Base-by-base conservation (phyloP, 2,113 vertebrate species). In the Atrichornis clamosus region DNA sequence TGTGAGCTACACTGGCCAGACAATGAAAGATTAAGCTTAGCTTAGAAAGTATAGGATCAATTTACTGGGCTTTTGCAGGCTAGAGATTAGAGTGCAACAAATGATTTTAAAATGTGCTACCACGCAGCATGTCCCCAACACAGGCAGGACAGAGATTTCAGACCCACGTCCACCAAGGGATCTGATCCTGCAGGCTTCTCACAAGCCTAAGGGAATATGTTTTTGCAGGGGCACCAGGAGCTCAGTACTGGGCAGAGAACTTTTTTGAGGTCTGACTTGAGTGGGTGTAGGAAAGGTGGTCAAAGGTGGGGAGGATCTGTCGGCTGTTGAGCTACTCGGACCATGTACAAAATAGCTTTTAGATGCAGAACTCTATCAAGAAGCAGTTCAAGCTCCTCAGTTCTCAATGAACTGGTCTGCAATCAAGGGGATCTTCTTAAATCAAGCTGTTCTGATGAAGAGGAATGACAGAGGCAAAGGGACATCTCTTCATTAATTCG, bases 151-250 rank as follows among this genome's bases (percentile, higher is more conserved):
- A 53, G 46, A 44, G 74, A 74, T 70, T 83, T 78, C 83, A 85
- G 70, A 70, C 24, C 47, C 50, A 47, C 0, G 0, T 78, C 56
- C 76, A 63, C 32, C 0, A 0, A 75, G 21, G n/a, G 37, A 89
- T 58, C 47, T 4, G 1, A 32, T 32, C 58, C 68, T 44, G 19
- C 37, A 49, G 28, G 20, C 12, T 24, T n/a, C 59, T 30, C 68
- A 39, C 32, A 44, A 49, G 32, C 32, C 7, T 13, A 35, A 62
- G 15, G 49, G 11, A 60, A 55, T 4, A 32, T 4, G 33, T 30
- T 62, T 72, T 6, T 42, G 30, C 41, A 68, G 49, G 26, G 11
- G 20, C 47, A 59, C 35, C 4, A 2, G 39, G 37, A 85, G 49
- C 17, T 86, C 41, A 11, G 44, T 9, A 49, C 26, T 55, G 39